Base-by-base conservation (phyloP, 2,888 invertebrate species). In the Diarsia mendica region DNA sequence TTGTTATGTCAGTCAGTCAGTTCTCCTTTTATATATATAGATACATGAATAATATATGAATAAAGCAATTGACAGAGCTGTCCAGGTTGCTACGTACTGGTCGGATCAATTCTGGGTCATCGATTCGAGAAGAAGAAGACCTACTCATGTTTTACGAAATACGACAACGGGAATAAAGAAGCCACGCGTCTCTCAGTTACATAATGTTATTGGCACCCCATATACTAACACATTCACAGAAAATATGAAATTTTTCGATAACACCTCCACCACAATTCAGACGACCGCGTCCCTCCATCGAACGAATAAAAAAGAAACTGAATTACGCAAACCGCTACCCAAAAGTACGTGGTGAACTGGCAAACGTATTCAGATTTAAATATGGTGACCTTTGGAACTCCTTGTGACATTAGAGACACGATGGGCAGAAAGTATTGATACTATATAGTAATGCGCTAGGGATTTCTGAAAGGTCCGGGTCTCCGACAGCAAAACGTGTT, bases 401-500 rank as follows among this genome's bases (percentile, higher is more conserved):
- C 89, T 89, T 82, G 89, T 89, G 89, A 90, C 87, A 91, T 89
- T 80, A 87, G 82, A 84, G 89, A 88, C 83, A 78, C 63, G 77
- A 82, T 83, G 83, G 80, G 73, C 67, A 73, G 63, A 77, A 75
- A 75, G 72, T 79, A 86, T 83, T 86, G 88, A 86, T 86, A 79
- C 85, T 88, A 90, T 90, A 89, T 85, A 85, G 91, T 92, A 92
- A 93, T 93, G 91, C 93, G 91, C 92, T 85, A 66, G 94, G 94
- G 94, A 93, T 91, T 92, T 91, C 88, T 84, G 89, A 92, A 93
- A 92, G 93, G 92, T 92, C 90, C 90, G 91, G 87, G 80, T 28
- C 28, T 28, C 89, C 89, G 91, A 88, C 90, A 89, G 91, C 92
- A 93, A 94, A 94, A 94, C 92, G 93, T 91, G 94, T 94, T 94